These are phyloP conservation scores for Ecliptopera silaceata DNA, from an alignment of 2,888 invertebrate genomes.

Conservation along the genomic window DNA sequence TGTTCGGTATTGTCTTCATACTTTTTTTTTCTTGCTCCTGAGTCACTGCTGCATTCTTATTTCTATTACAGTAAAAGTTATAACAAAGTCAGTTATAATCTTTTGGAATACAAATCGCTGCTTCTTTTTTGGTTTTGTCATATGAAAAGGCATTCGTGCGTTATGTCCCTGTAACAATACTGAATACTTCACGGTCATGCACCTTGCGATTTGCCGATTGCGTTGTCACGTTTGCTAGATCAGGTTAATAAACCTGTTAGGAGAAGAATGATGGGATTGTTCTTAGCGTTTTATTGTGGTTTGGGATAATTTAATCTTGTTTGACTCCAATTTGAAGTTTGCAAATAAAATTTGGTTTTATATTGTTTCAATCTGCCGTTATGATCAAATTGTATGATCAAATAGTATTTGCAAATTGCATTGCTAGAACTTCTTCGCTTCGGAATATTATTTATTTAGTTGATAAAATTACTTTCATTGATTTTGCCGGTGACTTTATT, in stretches of 20 bases:
- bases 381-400: background rate
- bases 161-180: slow-evolving; percentile 56
- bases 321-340: slow-evolving; percentile 17
- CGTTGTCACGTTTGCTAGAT: slow-evolving; percentile 64
- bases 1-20: no score
- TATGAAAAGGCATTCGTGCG: slow-evolving; percentile 60
- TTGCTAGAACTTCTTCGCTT: no score
- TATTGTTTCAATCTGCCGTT: slow-evolving; percentile 11
- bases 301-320: slow-evolving; percentile 31
- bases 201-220: slow-evolving; percentile 67
- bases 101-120: slow-evolving; percentile 23
- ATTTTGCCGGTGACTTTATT: no score
- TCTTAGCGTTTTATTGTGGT: slow-evolving; percentile 46
- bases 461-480: no score
- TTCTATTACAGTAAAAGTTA: background rate
- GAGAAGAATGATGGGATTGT: slow-evolving; percentile 45
- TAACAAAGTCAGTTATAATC: slow-evolving; percentile 1
- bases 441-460: no score
- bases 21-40: no score
- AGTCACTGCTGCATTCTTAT: background rate
- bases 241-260: slow-evolving; percentile 69
- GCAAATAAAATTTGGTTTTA: slow-evolving; percentile 4
- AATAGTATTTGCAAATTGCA: slow-evolving; percentile 3
- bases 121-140: slow-evolving; percentile 36
- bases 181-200: slow-evolving; percentile 69